phyloP scores from a whole-genome alignment of 2,113 vertebrate genomes.

The Dicerorhinus sumatrensis region DNA sequence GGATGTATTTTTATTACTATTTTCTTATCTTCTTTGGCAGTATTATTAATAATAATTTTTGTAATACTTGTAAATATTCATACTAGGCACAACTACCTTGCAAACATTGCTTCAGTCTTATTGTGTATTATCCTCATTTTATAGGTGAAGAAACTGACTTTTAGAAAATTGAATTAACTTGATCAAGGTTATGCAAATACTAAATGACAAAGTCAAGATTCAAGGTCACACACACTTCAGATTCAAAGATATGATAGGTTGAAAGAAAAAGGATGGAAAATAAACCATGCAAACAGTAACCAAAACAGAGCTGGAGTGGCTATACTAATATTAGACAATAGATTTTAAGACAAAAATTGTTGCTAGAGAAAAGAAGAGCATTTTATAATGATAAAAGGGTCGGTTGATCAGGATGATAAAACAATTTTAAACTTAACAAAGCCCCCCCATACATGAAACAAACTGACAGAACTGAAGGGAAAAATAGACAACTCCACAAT shows the following conservation, averaged over 20 bases:
- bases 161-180: conserved; percentile 60
- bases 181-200: not conserved
- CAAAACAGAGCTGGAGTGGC: not conserved
- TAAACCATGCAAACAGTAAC: conserved; percentile 20
- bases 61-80: not conserved
- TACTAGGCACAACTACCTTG: not conserved
- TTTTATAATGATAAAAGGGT: not conserved
- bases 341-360: not conserved
- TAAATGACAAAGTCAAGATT: conserved; percentile 7
- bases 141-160: conserved; percentile 7
- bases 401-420: not conserved
- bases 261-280: not conserved
- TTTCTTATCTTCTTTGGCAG: conserved; percentile 1
- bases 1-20: not conserved
- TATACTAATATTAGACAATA: not conserved
- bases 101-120: not conserved
- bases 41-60: conserved; percentile 14
- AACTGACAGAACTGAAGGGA: not conserved
- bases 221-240: not conserved
- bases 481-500: not conserved
- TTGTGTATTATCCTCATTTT: not conserved
- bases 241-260: not conserved
- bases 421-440: not conserved
- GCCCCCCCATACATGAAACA: not conserved
- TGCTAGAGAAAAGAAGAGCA: not conserved